Percentiles rank a stretch among this genome's conserved stretches.
phyloP scores from a whole-genome alignment of 2,888 invertebrate genomes.

The Alitta virens region DNA sequence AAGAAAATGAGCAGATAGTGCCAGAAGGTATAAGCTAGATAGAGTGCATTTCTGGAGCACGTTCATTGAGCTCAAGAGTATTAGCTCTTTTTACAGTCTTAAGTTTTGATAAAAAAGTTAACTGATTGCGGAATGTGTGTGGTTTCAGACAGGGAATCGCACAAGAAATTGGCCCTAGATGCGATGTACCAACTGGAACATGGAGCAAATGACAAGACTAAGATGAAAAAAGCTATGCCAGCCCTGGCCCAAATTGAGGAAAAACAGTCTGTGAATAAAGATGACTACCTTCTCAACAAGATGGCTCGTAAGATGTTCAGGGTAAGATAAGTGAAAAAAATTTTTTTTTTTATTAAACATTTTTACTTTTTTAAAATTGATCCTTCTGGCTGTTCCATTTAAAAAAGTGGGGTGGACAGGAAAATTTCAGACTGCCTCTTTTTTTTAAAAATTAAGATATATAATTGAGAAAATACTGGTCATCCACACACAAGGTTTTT shows the following conservation, averaged over 20 bases:
- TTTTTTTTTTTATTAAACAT: not conserved
- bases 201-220: slow-evolving; percentile 67
- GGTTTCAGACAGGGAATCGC: slow-evolving; percentile 69
- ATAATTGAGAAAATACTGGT: not conserved
- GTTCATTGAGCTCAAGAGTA: too few species aligned
- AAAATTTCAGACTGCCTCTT: too few species aligned
- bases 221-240: slow-evolving; percentile 33
- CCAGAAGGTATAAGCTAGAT: too few species aligned
- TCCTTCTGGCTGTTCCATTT: not conserved
- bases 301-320: slow-evolving; percentile 81
- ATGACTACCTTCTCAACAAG: slow-evolving; percentile 89
- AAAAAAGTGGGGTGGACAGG: too few species aligned
- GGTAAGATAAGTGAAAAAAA: slow-evolving; percentile 61
- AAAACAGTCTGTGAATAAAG: slow-evolving; percentile 78
- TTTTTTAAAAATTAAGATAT: too few species aligned
- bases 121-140: too few species aligned
- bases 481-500: too few species aligned
- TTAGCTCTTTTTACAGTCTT: too few species aligned
- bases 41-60: slow-evolving; percentile 5
- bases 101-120: too few species aligned
- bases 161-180: slow-evolving; percentile 89
- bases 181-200: slow-evolving; percentile 98
- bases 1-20: slow-evolving; percentile 80
- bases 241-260: slow-evolving; percentile 72
- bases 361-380: not conserved